A percentile compares a stretch with the other conserved stretches of the same genome.
Evolutionary conservation across 2,113 vertebrate genomes (phyloP).

Genomic region (Microcebus ravelobensis): DNA sequence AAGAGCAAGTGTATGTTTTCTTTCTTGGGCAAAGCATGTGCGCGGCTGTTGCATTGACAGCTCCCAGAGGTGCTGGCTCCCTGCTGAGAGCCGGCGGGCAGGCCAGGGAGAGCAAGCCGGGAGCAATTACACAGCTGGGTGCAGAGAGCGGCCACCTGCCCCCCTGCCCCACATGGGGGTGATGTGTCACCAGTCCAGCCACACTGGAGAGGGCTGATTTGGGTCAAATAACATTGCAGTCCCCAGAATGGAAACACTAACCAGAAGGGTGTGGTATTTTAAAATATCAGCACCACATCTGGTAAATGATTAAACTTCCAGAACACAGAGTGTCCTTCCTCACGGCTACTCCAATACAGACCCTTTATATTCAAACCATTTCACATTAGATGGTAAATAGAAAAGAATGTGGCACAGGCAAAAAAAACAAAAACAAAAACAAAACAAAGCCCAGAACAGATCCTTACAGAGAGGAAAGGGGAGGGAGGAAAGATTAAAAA

Average conservation of each 20-base stretch:
- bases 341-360: neutral
- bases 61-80: neutral
- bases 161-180: neutral
- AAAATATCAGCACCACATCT: neutral
- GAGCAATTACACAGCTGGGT: neutral
- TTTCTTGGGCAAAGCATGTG: neutral
- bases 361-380: neutral
- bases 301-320: neutral
- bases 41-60: neutral
- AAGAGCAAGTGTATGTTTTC: neutral
- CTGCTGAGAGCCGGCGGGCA: neutral
- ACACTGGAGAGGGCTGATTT: neutral
- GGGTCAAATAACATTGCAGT: neutral
- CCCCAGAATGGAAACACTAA: neutral
- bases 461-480: neutral
- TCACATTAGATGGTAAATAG: neutral
- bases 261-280: neutral
- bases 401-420: neutral
- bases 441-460: neutral
- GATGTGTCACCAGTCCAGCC: neutral
- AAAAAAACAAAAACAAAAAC: neutral
- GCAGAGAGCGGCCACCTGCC: neutral
- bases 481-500: neutral
- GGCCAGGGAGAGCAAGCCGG: neutral
- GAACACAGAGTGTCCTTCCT: neutral